Conservation (phyloP, 2,113 vertebrate species). For the Sakesphorus luctuosus region DNA sequence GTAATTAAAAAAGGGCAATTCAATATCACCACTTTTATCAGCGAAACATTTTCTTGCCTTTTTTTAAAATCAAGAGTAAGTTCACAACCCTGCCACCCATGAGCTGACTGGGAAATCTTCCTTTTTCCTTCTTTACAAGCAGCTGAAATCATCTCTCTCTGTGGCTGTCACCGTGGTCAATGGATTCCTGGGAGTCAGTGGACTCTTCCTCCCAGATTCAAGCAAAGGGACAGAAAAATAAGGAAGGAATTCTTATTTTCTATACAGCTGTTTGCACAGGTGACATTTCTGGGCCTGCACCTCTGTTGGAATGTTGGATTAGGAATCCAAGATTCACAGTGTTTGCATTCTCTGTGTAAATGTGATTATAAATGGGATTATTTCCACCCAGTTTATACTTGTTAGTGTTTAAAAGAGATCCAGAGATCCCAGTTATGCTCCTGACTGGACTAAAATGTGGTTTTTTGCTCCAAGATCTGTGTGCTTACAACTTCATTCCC, state of each 20-base stretch:
- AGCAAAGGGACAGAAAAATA: background rate
- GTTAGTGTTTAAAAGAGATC: background rate
- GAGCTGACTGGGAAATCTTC: background rate
- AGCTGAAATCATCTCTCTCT: constrained; percentile 11
- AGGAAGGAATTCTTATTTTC: background rate
- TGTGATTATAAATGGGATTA: background rate
- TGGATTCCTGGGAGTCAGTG: constrained; percentile 1
- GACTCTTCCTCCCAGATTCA: background rate
- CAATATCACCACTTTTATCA: constrained; percentile 31
- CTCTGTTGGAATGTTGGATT: background rate
- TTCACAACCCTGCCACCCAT: background rate
- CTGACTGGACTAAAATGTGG: background rate
- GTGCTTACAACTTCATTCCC: background rate
- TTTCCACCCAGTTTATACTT: background rate
- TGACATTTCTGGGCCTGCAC: background rate
- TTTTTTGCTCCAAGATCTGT: background rate
- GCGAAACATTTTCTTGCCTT: background rate
- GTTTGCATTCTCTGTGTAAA: background rate
- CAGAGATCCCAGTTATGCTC: background rate
- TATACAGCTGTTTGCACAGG: background rate
- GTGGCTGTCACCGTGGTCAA: constrained; percentile 14
- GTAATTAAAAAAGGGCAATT: constrained; percentile 21
- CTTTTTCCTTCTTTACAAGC: background rate
- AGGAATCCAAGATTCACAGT: background rate
- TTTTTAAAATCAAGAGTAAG: background rate